Evolutionary conservation across 2,797 vertebrate genomes (phyloP), one percentile per base, ranked within the genome.

Genomic region (Chaetodon trifasciatus): DNA sequence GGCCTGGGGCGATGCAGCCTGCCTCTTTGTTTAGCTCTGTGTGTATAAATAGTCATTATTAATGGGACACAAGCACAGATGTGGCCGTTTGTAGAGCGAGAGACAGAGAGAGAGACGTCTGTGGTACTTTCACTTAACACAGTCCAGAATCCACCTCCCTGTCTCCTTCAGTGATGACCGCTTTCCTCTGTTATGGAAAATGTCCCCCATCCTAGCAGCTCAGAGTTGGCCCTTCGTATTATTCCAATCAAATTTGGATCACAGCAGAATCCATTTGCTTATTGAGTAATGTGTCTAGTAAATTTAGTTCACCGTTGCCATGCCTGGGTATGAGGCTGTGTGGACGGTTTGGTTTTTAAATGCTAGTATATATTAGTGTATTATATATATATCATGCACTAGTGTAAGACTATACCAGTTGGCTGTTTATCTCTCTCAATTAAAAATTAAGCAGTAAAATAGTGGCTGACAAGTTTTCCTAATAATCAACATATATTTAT

Each of bases 51-150:
- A 80, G 70, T 81, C 15, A 57, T 91, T 91, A 91, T 89, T 93
- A 89, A 93, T 93, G 89, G 78, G 76, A 87, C 67, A 65, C 58
- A 50, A 82, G 78, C 78, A 78, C 90, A 94, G 89, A 91, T 92
- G 91, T 89, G 75, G 65, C 67, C 44, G 28, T 73, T 78, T 75
- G 60, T 46, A 74, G 24, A 44, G 21, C 28, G 28, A 32, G 28
- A 32, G 42, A 66, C 42, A 3, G 42, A 66, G 47, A 3, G 66
- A 24, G 61, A 71, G 55, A 46, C 0, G 23, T 57, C 32, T 79
- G 58, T 81, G 67, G 58, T 64, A 56, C 81, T 91, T 91, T 82
- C 50, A 86, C 67, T 82, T 74, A 68, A 74, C 75, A 40, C 62
- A 58, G 52, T 78, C 56, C 75, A 87, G 71, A 86, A 66, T 79